Percentiles rank a stretch among this genome's conserved stretches.
Conservation (phyloP, 2,113 vertebrate genomes). For the Caranx melampygus region DNA sequence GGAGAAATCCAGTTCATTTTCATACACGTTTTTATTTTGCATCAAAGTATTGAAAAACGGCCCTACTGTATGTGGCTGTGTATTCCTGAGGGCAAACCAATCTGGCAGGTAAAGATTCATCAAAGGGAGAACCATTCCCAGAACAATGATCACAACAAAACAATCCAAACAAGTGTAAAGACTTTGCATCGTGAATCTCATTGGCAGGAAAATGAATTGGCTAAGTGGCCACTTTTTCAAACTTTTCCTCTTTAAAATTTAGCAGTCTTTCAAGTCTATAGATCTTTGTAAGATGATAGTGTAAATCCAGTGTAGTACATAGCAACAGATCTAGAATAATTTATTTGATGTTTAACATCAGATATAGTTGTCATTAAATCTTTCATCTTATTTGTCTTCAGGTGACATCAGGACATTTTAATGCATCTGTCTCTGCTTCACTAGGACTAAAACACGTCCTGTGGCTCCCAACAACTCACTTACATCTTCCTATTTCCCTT, state of each 20-base stretch:
- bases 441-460: not conserved
- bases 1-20: slow-evolving; percentile 62
- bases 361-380: slow-evolving; percentile 24
- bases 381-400: slow-evolving; percentile 30
- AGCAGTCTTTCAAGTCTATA: slow-evolving; percentile 45
- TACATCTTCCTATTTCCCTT: slow-evolving; percentile 33
- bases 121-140: slow-evolving; percentile 70
- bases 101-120: slow-evolving; percentile 78
- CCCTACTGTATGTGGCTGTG: slow-evolving; percentile 80
- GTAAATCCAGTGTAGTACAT: slow-evolving; percentile 38
- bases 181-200: slow-evolving; percentile 63
- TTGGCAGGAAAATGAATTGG: slow-evolving; percentile 47
- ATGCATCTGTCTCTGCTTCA: slow-evolving; percentile 12
- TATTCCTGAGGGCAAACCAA: slow-evolving; percentile 84
- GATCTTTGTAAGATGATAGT: slow-evolving; percentile 42
- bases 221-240: slow-evolving; percentile 47
- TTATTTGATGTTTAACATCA: slow-evolving; percentile 49
- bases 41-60: slow-evolving; percentile 81
- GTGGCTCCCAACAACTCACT: slow-evolving; percentile 16
- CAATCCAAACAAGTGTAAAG: slow-evolving; percentile 56
- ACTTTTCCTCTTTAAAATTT: slow-evolving; percentile 48
- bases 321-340: slow-evolving; percentile 28
- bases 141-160: slow-evolving; percentile 64
- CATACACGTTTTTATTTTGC: slow-evolving; percentile 86
- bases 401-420: slow-evolving; percentile 31